A percentile compares a stretch with the other conserved stretches of the same genome.
Evolutionary conservation across 2,888 invertebrate species (phyloP).

Genomic region (Tromatobia lineatoria): DNA sequence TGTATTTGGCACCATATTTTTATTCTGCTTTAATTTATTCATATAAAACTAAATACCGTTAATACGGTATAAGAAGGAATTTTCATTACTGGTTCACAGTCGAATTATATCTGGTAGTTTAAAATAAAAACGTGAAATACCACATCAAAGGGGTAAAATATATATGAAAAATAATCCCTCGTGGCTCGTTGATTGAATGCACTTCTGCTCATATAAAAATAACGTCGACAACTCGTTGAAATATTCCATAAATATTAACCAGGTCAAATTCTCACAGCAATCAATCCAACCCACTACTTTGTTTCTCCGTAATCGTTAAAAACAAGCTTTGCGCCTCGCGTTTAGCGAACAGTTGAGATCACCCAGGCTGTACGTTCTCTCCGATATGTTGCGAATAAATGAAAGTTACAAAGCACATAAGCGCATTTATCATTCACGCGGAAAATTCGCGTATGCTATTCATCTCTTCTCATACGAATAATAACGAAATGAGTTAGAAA

Average conservation of each 20-base stretch:
- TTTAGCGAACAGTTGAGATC: slow-evolving; percentile 1
- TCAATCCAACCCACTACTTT: background rate
- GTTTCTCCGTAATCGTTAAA: background rate
- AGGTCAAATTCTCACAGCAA: slow-evolving; percentile 2
- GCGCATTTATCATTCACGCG: slow-evolving; percentile 31
- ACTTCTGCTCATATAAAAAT: background rate
- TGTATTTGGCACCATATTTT: too few relatives aligned
- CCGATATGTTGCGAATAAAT: background rate
- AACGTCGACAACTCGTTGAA: slow-evolving; percentile 17
- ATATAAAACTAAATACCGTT: too few relatives aligned
- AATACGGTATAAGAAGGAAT: background rate
- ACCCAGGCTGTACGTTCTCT: background rate
- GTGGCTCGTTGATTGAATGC: background rate
- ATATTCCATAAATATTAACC: slow-evolving; percentile 7
- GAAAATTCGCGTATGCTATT: slow-evolving; percentile 26
- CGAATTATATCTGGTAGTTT: background rate
- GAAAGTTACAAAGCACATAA: background rate
- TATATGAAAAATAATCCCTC: background rate
- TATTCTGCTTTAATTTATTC: too few relatives aligned
- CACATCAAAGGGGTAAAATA: background rate
- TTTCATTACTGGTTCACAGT: background rate
- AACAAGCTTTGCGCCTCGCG: background rate
- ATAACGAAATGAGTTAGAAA: slow-evolving; percentile 9
- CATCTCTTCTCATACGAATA: slow-evolving; percentile 3
- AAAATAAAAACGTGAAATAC: background rate